phyloP scores from a whole-genome alignment of 2,888 invertebrate genomes.

The Nephrotoma guestfalica region DNA sequence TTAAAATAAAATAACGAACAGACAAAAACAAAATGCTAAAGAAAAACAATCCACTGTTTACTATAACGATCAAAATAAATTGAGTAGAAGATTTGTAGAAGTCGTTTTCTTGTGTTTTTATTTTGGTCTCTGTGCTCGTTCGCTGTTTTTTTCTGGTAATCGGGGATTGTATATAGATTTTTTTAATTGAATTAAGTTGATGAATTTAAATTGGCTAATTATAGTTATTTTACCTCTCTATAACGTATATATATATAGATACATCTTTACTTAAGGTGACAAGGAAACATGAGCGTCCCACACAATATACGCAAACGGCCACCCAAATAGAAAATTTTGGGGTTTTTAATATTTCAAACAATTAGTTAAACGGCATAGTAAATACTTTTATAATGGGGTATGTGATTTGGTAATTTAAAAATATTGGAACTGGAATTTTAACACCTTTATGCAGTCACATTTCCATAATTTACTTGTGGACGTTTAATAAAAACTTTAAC shows the following conservation, averaged over 20 bases:
- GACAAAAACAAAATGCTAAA: not conserved
- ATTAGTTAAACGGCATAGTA: not conserved
- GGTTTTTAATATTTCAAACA: not conserved
- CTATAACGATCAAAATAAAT: not conserved
- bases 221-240: not conserved
- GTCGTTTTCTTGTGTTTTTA: not conserved
- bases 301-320: not conserved
- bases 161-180: not conserved
- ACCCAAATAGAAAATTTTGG: not conserved
- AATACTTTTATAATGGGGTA: not conserved
- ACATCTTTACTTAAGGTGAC: not conserved
- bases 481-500: not conserved
- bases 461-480: not conserved
- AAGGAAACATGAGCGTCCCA: not conserved
- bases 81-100: not conserved
- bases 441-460: not conserved
- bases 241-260: not conserved
- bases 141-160: not conserved
- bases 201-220: not conserved
- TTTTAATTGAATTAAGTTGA: not conserved
- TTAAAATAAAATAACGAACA: not conserved
- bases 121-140: not conserved
- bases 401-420: not conserved
- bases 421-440: not conserved
- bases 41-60: not conserved